Conservation (phyloP, 2,797 vertebrate genomes). For the Bufotes viridis region DNA sequence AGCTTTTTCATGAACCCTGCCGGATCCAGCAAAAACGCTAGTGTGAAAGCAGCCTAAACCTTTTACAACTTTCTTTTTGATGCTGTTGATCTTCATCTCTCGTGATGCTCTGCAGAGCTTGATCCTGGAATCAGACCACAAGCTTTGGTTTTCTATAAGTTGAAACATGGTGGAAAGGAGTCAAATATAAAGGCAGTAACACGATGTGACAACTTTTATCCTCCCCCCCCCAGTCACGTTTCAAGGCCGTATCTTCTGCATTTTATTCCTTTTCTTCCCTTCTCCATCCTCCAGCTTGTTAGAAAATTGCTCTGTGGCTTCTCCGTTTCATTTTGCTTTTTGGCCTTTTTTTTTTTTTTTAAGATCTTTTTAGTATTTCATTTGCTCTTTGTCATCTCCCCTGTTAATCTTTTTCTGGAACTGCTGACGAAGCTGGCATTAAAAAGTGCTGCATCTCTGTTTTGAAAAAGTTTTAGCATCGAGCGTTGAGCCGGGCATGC, state of each 20-base stretch:
- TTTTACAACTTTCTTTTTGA: too few relatives aligned
- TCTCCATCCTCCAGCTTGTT: neutral
- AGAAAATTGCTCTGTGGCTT: slow-evolving; percentile 6
- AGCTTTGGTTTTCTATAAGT: neutral
- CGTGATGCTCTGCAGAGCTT: neutral
- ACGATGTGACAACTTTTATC: slow-evolving; percentile 6
- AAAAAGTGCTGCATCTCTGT: slow-evolving; percentile 50
- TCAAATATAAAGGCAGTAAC: neutral
- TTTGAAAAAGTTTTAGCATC: slow-evolving; percentile 38
- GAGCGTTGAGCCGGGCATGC: slow-evolving; percentile 9
- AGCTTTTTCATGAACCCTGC: too few relatives aligned
- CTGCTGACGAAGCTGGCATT: slow-evolving; percentile 58
- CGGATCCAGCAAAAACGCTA: neutral
- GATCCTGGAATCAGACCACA: too few relatives aligned
- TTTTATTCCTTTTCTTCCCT: neutral
- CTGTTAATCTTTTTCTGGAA: slow-evolving; percentile 54
- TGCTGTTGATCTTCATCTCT: neutral
- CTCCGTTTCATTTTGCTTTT: slow-evolving; percentile 53
- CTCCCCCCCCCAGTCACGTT: neutral
- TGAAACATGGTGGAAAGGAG: neutral
- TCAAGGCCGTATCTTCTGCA: slow-evolving; percentile 16
- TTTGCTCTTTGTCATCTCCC: slow-evolving; percentile 58
- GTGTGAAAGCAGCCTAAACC: too few relatives aligned
- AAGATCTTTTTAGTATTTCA: slow-evolving; percentile 48
- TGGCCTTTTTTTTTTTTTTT: slow-evolving; percentile 19